A percentile compares a stretch with the other conserved stretches of the same genome.
Evolutionary conservation across 2,888 invertebrate genomes (phyloP).

Genomic region (Amblyteles armatorius): DNA sequence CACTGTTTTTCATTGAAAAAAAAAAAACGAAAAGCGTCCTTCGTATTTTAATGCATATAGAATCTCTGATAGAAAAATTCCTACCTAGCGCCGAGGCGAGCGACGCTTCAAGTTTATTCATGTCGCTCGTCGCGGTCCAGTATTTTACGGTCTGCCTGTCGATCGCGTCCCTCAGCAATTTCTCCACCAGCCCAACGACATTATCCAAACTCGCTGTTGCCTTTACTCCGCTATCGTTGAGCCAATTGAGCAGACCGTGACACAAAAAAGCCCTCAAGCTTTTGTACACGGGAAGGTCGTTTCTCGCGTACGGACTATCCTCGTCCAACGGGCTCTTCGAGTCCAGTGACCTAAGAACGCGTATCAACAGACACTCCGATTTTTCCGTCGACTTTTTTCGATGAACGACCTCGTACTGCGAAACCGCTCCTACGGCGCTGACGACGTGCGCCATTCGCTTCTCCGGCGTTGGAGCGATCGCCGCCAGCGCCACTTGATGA

Average conservation of each 20-base stretch:
- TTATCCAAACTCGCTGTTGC: conserved; percentile 53
- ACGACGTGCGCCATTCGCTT: conserved; percentile 75
- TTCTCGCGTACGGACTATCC: conserved; percentile 73
- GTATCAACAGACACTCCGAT: conserved; percentile 67
- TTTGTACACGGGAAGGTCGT: conserved; percentile 67
- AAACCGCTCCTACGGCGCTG: conserved; percentile 72
- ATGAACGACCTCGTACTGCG: conserved; percentile 73
- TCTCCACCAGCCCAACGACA: conserved; percentile 69
- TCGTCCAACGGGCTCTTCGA: conserved; percentile 67
- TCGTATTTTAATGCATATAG: neutral
- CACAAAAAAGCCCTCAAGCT: conserved; percentile 81
- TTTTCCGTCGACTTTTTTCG: conserved; percentile 55
- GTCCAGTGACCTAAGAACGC: conserved; percentile 74
- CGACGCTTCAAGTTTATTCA: conserved; percentile 75
- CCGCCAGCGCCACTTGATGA: conserved; percentile 76
- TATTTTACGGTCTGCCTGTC: conserved; percentile 73
- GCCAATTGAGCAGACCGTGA: conserved; percentile 77
- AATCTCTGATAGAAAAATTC: neutral
- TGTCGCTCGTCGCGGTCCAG: conserved; percentile 73
- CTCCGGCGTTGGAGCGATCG: conserved; percentile 69
- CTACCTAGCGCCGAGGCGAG: conserved; percentile 72
- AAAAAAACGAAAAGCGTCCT: too few relatives aligned
- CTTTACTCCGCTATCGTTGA: conserved; percentile 54
- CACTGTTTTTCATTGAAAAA: too few relatives aligned
- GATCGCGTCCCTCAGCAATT: conserved; percentile 74